phyloP scores from a whole-genome alignment of 2,888 invertebrate species.

The Epistrophe eligans region DNA sequence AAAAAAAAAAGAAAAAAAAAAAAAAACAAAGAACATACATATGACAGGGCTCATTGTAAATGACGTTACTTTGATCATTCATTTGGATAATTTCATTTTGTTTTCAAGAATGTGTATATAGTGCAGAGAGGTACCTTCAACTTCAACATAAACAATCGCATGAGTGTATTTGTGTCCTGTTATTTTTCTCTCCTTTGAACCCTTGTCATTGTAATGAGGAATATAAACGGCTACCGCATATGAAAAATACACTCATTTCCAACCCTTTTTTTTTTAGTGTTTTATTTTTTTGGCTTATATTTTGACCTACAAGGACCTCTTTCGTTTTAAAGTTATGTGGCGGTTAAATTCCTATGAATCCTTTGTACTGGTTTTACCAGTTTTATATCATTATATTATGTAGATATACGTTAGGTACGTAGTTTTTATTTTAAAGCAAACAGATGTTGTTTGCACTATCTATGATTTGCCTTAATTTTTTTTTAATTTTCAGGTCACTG shows the following conservation, averaged over 20 bases:
- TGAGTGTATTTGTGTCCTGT: slow-evolving; percentile 21
- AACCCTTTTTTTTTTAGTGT: slow-evolving; percentile 48
- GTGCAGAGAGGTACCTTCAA: slow-evolving; percentile 15
- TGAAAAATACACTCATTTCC: slow-evolving; percentile 9
- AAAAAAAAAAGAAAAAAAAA: slow-evolving; percentile 35
- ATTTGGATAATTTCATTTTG: slow-evolving; percentile 75
- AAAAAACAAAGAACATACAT: slow-evolving; percentile 44
- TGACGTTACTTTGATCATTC: slow-evolving; percentile 76
- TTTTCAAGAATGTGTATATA: slow-evolving; percentile 48
- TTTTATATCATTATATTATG: slow-evolving; percentile 1
- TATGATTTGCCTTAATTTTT: slow-evolving; percentile 18
- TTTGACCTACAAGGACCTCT: slow-evolving; percentile 71
- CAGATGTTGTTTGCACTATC: slow-evolving; percentile 29
- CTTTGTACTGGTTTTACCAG: slow-evolving; percentile 64
- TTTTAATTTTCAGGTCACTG: slow-evolving; percentile 25
- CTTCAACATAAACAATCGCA: neutral
- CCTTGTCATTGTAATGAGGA: slow-evolving; percentile 71
- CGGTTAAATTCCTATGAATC: slow-evolving; percentile 72
- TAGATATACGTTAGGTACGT: too few relatives aligned
- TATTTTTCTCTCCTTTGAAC: slow-evolving; percentile 51
- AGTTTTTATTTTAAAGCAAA: neutral
- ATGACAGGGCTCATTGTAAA: slow-evolving; percentile 74
- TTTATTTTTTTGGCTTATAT: slow-evolving; percentile 48
- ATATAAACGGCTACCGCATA: slow-evolving; percentile 49
- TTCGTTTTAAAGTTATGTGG: slow-evolving; percentile 52